Evolutionary conservation across 2,888 invertebrate genomes (phyloP).

Genomic region (Dugesia japonica): DNA sequence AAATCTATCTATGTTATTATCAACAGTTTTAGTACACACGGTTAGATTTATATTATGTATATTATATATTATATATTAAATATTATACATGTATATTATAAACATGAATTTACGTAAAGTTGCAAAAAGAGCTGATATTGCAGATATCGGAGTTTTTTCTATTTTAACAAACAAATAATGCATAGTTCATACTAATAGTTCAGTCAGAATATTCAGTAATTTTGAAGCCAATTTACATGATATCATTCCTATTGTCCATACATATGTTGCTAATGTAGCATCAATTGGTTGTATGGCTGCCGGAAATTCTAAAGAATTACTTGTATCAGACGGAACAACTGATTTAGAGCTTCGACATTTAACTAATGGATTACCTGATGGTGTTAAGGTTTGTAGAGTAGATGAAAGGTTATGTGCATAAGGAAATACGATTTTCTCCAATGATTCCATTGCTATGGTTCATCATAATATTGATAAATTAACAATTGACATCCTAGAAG

Average conservation of each 20-base stretch:
- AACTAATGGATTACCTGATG: slow-evolving; percentile 78
- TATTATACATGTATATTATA: no score
- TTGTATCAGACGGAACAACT: slow-evolving; percentile 74
- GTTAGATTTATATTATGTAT: no score
- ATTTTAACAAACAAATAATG: neutral
- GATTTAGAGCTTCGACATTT: slow-evolving; percentile 58
- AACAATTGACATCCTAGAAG: slow-evolving; percentile 80
- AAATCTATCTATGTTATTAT: no score
- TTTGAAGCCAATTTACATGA: slow-evolving; percentile 86
- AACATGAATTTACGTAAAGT: neutral
- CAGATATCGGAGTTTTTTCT: neutral
- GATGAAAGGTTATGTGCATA: slow-evolving; percentile 92
- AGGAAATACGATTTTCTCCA: slow-evolving; percentile 89
- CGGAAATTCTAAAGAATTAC: slow-evolving; percentile 74
- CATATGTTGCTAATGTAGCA: slow-evolving; percentile 76
- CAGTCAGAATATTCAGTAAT: slow-evolving; percentile 54
- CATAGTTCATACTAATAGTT: neutral
- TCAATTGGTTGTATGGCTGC: slow-evolving; percentile 81
- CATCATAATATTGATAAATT: slow-evolving; percentile 92
- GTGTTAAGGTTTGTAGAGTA: slow-evolving; percentile 72
- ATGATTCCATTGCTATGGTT: slow-evolving; percentile 94
- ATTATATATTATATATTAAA: no score
- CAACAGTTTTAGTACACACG: no score
- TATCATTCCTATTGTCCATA: slow-evolving; percentile 80
- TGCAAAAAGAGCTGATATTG: slow-evolving; percentile 3